These are phyloP conservation scores for Paragorgia papillata DNA, from an alignment of 92 coral and sea anemone genomes.

Conservation along the genomic window DNA sequence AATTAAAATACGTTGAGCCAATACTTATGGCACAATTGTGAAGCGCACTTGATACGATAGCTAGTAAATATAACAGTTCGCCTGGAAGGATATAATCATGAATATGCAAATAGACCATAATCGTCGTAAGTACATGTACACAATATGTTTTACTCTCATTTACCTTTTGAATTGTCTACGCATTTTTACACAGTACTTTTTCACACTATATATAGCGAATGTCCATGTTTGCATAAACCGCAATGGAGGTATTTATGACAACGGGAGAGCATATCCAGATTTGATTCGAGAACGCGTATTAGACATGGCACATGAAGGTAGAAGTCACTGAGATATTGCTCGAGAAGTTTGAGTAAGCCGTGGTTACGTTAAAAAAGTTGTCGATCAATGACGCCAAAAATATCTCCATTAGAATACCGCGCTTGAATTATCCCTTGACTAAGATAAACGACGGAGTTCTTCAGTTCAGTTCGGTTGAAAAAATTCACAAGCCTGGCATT, in stretches of 20 bases:
- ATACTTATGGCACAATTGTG: too few species aligned
- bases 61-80: too few species aligned
- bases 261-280: constrained; percentile 61
- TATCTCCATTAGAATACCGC: constrained; percentile 44
- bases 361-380: constrained; percentile 41
- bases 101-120: too few species aligned
- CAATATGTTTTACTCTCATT: too few species aligned
- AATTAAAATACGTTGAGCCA: too few species aligned
- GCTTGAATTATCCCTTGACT: constrained; percentile 26
- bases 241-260: constrained; percentile 63
- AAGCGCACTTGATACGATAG: too few species aligned
- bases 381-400: constrained; percentile 39
- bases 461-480: constrained; percentile 45
- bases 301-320: constrained; percentile 61
- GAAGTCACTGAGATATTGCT: constrained; percentile 49
- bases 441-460: constrained; percentile 44
- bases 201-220: constrained; percentile 50
- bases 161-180: too few species aligned
- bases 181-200: too few species aligned
- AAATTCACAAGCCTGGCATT: too few species aligned
- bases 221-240: constrained; percentile 53
- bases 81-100: too few species aligned
- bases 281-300: constrained; percentile 56
- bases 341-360: constrained; percentile 59
- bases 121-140: too few species aligned